Base-by-base conservation (phyloP, 2,113 vertebrate genomes). In the Columbina picui region DNA sequence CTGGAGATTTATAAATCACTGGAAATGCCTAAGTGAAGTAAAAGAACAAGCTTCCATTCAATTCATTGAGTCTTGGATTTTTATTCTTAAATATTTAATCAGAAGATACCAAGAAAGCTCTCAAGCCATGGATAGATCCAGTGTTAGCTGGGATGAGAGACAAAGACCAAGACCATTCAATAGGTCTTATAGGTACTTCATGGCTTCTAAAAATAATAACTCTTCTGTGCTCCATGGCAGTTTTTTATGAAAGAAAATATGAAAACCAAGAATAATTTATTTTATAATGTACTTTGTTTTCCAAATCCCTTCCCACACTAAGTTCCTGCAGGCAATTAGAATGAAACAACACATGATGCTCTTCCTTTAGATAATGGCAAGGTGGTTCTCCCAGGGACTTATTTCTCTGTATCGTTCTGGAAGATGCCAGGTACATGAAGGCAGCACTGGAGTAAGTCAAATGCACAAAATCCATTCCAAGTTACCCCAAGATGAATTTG, bases 211-310 rank as follows among this genome's bases (percentile, higher is more conserved):
- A 89, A 49, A 29, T 30, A 80, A 36, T 4, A 45, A 34, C 3
- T 67, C 5, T 56, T 70, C 32, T 50, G 21, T 70, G 12, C 4
- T 67, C 10, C 14, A 10, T 0, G 0, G 5, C 19, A 73, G 19
- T 6, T 71, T 71, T 79, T 74, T 63, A 38, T 16, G 29, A 89
- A 89, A 84, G 19, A 73, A 92, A 81, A 2, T 4, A 50, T 34
- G 41, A 67, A 91, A 84, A 55, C 0, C 1, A 81, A 50, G 47
- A 75, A 41, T 32, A 2, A 22, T 25, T 77, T 21, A 49, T 84
- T 81, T 94, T 78, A 50, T 34, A 89, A 70, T 41, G 27, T 18
- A 16, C 5, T 83, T 77, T 6, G 14, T 59, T 92, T 87, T 70
- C 36, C 41, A 92, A 63, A 91, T 63, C 45, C 19, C 8, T 50